These are phyloP conservation scores for Homarus gammarus DNA, from an alignment of 2,888 invertebrate species.

Conservation along the genomic window DNA sequence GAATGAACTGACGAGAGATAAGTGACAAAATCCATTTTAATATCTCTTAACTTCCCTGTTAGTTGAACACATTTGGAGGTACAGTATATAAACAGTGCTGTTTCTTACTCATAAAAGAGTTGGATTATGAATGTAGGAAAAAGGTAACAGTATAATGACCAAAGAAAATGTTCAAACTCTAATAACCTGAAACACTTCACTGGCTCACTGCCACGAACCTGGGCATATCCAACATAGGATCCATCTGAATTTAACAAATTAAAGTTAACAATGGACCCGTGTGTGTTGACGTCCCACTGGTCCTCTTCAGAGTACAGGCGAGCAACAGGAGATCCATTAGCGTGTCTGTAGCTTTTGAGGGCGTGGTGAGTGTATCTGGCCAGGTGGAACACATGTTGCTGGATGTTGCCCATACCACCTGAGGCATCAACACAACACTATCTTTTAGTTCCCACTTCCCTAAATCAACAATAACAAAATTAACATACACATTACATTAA, in stretches of 20 bases:
- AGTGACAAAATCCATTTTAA: no score
- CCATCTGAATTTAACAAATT: slow-evolving; percentile 90
- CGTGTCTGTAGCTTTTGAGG: slow-evolving; percentile 84
- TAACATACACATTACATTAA: no score
- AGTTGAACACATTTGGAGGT: no score
- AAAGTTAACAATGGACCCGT: slow-evolving; percentile 94
- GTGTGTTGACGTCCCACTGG: slow-evolving; percentile 83
- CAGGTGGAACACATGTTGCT: slow-evolving; percentile 86
- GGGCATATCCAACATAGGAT: slow-evolving; percentile 91
- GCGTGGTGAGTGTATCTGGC: slow-evolving; percentile 86
- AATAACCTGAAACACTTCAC: no score
- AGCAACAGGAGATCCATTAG: slow-evolving; percentile 86
- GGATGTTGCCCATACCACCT: slow-evolving; percentile 79
- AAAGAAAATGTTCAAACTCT: no score
- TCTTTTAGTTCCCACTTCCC: not conserved
- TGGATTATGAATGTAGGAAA: no score
- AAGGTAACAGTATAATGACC: no score
- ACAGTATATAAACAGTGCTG: no score
- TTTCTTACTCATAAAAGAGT: no score
- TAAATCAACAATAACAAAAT: no score
- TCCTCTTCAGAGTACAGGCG: slow-evolving; percentile 87
- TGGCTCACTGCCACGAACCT: slow-evolving; percentile 83
- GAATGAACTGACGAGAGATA: no score
- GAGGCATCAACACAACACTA: not conserved
- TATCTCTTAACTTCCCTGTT: no score